Evolutionary conservation across 2,113 vertebrate species (phyloP), one percentile per base, ranked within the genome.

Genomic region (Argyrosomus japonicus): DNA sequence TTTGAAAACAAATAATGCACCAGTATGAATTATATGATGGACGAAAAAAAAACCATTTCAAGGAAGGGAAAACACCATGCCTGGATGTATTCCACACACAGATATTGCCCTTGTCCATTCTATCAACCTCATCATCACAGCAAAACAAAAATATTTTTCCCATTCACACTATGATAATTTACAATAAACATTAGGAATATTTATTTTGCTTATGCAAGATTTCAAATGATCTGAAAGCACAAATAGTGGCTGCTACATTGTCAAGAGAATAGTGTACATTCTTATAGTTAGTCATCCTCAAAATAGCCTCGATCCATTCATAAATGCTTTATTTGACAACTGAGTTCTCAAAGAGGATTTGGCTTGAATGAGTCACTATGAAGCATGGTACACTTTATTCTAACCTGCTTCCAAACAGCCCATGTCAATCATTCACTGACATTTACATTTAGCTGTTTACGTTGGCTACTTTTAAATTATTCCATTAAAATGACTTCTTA

Each of bases 1-100:
- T 57, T 9, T 45, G 25, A 2, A 48, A 21, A 61, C 36, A n/a
- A 57, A 57, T 27, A 50, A 18, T n/a, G 23, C 13, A 48, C 4
- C 15, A 18, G 14, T 0, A 3, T 25, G 27, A 21, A 2, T 67
- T 21, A 0, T 15, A 51, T 18, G 25, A 0, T 0, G 32, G 36
- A 40, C 0, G 36, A 2, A 40, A 40, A 40, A 36, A 36, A 36
- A 63, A 25, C 58, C 25, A 23, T 72, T 48, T 0, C 63, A 70
- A 67, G 0, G 45, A 63, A 61, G 1, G 1, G 4, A 71, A 60
- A 61, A 47, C 43, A 32, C 43, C 32, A 13, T 8, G 13, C 9
- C 21, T 4, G 1, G 32, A 48, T 48, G 45, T 48, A 21, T 71
- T 83, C 14, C 32, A 7, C 5, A 0, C 58, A 3, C 10, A 1